Conservation (phyloP, 2,888 invertebrate species). For the Oxystoma pomonae region DNA sequence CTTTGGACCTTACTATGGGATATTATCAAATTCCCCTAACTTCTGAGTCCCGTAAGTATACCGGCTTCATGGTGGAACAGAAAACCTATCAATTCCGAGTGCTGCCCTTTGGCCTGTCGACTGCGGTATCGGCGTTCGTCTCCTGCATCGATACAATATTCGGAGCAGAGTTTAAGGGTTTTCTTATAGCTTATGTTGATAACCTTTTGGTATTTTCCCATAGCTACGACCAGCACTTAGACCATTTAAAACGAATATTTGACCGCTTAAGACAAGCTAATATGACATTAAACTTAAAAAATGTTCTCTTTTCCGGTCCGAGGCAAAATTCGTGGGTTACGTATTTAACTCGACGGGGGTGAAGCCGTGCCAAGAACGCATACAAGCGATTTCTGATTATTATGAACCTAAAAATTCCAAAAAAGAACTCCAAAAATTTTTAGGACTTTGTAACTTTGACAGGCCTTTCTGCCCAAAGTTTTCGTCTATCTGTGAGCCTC, state of each 20-base stretch:
- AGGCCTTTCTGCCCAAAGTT: slow-evolving; percentile 8
- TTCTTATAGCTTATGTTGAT: slow-evolving; percentile 19
- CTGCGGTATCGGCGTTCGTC: slow-evolving; percentile 22
- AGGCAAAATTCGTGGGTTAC: neutral
- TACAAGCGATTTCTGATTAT: neutral
- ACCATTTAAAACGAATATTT: slow-evolving; percentile 22
- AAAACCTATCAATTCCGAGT: too few relatives aligned
- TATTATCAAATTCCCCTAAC: slow-evolving; percentile 29
- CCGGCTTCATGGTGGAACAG: too few relatives aligned
- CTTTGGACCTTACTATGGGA: slow-evolving; percentile 27
- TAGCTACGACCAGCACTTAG: slow-evolving; percentile 21
- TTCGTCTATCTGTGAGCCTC: neutral
- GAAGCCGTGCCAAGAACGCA: neutral
- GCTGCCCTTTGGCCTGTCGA: too few relatives aligned
- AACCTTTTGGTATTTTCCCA: slow-evolving; percentile 13
- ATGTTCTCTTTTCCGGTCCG: slow-evolving; percentile 23
- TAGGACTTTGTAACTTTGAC: slow-evolving; percentile 19
- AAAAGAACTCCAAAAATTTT: slow-evolving; percentile 18
- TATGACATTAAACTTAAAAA: slow-evolving; percentile 27
- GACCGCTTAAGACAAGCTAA: slow-evolving; percentile 15
- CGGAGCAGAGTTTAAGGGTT: slow-evolving; percentile 18
- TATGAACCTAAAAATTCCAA: slow-evolving; percentile 10
- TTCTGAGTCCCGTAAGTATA: too few relatives aligned
- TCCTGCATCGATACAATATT: slow-evolving; percentile 20
- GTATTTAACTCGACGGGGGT: neutral